A percentile compares a stretch with the other conserved stretches of the same genome.
Evolutionary conservation across 1,140 invertebrate species (phyloP).

Genomic region (Pteromalus puparum): DNA sequence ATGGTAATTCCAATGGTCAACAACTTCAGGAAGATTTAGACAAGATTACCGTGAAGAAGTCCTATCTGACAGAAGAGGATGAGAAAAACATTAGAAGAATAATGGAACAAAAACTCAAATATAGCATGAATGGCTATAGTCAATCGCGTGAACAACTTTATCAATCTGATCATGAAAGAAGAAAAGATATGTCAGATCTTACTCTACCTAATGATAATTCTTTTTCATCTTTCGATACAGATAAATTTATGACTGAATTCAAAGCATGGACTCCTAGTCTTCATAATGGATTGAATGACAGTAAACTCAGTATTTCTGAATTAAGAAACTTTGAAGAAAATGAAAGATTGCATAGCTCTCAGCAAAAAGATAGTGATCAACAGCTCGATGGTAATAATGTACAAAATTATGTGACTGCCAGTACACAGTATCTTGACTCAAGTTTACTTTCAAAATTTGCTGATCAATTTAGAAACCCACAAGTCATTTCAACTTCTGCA

Average conservation of each 20-base stretch:
- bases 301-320: conserved; percentile 23
- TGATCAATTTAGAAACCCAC: conserved; percentile 35
- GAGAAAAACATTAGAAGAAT: conserved; percentile 28
- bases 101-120: conserved; percentile 38
- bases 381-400: conserved; percentile 40
- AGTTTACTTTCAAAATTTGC: neutral
- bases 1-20: conserved; percentile 43
- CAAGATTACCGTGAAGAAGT: neutral
- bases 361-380: conserved; percentile 40
- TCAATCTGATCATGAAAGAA: conserved; percentile 44
- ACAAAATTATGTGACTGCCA: conserved; percentile 53
- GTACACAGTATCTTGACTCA: conserved; percentile 53
- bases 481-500: conserved; percentile 15
- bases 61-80: conserved; percentile 37
- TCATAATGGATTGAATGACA: conserved; percentile 7
- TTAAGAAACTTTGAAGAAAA: conserved; percentile 18
- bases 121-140: conserved; percentile 24
- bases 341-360: conserved; percentile 14
- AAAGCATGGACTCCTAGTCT: conserved; percentile 60
- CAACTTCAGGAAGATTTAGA: neutral
- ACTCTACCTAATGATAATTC: conserved; percentile 60
- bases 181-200: conserved; percentile 55
- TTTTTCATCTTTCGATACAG: conserved; percentile 60
- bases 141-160: conserved; percentile 5
- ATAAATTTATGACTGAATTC: conserved; percentile 64